phyloP scores from a whole-genome alignment of 1,140 invertebrate genomes.

The Polyergus mexicanus region DNA sequence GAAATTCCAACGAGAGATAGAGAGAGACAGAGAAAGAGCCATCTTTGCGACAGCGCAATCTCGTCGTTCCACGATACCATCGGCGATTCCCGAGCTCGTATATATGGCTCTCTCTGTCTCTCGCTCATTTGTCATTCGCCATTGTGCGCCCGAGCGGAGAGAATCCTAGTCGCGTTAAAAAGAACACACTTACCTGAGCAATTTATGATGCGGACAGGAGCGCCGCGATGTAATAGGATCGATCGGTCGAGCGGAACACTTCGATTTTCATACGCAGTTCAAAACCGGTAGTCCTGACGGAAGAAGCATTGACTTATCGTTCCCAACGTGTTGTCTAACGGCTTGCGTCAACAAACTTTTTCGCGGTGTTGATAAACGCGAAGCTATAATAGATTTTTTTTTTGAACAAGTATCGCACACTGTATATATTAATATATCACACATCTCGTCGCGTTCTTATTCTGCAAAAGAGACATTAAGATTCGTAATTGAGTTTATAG shows the following conservation, averaged over 20 bases:
- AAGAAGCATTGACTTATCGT: slow-evolving; percentile 17
- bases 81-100: slow-evolving; percentile 44
- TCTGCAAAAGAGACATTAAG: background rate
- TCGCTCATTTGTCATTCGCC: slow-evolving; percentile 67
- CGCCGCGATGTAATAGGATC: slow-evolving; percentile 49
- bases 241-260: slow-evolving; percentile 46
- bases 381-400: background rate
- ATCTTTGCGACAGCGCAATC: background rate
- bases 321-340: slow-evolving; percentile 14
- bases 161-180: slow-evolving; percentile 52
- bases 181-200: slow-evolving; percentile 59
- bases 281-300: slow-evolving; percentile 14
- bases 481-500: background rate
- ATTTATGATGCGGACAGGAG: slow-evolving; percentile 61
- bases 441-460: background rate
- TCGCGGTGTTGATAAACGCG: background rate
- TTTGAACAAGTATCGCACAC: background rate
- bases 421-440: background rate
- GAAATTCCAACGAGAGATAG: background rate
- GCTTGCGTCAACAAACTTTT: background rate
- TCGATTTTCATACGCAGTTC: slow-evolving; percentile 48
- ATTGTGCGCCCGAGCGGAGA: slow-evolving; percentile 50
- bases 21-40: slow-evolving; percentile 12
- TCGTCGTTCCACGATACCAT: slow-evolving; percentile 57
- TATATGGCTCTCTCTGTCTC: slow-evolving; percentile 18